Evolutionary conservation across 2,113 vertebrate species (phyloP).

Genomic region (Acanthochromis polyacanthus): DNA sequence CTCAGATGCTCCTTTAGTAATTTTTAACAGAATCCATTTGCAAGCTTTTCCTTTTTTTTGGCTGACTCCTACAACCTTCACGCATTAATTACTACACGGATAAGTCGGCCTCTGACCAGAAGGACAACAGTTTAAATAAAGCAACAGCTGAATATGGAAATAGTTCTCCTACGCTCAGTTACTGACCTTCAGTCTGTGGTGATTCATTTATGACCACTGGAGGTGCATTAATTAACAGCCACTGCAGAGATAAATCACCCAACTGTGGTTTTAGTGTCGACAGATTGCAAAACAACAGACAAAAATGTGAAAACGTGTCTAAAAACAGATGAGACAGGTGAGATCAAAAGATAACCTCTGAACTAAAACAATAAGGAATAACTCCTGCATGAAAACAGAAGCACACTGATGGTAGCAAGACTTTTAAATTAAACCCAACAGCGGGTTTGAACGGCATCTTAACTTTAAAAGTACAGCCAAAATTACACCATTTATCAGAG

Average conservation of each 20-base stretch:
- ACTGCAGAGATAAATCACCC: background rate
- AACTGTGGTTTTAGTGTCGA: background rate
- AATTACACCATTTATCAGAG: too few species aligned
- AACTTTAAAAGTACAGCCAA: too few species aligned
- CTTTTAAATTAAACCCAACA: too few species aligned
- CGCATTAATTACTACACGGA: background rate
- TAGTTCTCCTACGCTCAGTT: background rate
- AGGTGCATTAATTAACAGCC: background rate
- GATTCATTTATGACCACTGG: background rate
- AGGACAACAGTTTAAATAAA: background rate
- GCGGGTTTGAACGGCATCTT: too few species aligned
- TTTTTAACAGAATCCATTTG: background rate
- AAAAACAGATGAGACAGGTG: too few species aligned
- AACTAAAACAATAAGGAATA: too few species aligned
- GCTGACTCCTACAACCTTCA: too few species aligned
- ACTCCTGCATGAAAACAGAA: too few species aligned
- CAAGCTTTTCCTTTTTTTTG: background rate
- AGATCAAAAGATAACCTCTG: background rate
- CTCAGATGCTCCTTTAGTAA: too few species aligned
- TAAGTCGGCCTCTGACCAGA: background rate
- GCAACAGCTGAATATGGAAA: background rate
- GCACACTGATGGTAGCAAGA: too few species aligned
- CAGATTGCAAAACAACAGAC: too few species aligned
- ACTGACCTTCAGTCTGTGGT: background rate
- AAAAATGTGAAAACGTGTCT: background rate